These are phyloP conservation scores for Microtus richardsoni DNA, from an alignment of 2,113 vertebrate species.

Conservation along the genomic window DNA sequence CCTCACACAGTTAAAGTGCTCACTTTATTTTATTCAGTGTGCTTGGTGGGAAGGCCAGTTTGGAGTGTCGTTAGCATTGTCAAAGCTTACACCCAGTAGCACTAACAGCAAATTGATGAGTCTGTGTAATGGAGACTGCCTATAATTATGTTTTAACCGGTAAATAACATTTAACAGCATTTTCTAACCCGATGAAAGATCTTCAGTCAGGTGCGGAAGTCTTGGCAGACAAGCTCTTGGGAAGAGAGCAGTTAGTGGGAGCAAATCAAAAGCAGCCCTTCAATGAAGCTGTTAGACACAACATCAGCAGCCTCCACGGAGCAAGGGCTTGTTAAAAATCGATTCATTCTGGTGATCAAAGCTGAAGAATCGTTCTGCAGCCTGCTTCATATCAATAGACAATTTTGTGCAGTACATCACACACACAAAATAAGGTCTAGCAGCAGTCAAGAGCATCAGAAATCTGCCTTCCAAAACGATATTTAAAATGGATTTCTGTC, in stretches of 20 bases:
- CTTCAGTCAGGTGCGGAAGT: constrained; percentile 82
- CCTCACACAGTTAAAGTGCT: constrained; percentile 68
- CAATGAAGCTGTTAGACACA: constrained; percentile 77
- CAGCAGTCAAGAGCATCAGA: constrained; percentile 40
- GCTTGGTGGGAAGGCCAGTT: constrained; percentile 81
- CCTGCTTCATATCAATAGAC: constrained; percentile 80
- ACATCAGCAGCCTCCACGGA: constrained; percentile 50
- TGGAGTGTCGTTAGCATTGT: constrained; percentile 82
- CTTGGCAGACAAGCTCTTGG: constrained; percentile 80
- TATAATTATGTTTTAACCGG: constrained; percentile 87
- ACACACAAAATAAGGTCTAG: constrained; percentile 65
- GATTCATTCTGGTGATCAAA: constrained; percentile 81
- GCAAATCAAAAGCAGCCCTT: constrained; percentile 82
- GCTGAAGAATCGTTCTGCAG: constrained; percentile 73
- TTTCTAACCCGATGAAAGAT: constrained; percentile 87
- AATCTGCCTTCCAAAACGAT: constrained; percentile 73
- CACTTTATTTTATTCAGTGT: constrained; percentile 75
- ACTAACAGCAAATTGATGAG: constrained; percentile 87
- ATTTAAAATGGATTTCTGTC: constrained; percentile 81
- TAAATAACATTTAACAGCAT: constrained; percentile 89
- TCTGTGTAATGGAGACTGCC: constrained; percentile 84
- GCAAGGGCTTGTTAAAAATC: constrained; percentile 76
- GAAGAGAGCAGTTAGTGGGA: constrained; percentile 84
- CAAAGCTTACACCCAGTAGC: constrained; percentile 73
- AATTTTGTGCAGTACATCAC: constrained; percentile 75